Conservation (phyloP, 2,113 vertebrate genomes). For the Ameiurus melas region DNA sequence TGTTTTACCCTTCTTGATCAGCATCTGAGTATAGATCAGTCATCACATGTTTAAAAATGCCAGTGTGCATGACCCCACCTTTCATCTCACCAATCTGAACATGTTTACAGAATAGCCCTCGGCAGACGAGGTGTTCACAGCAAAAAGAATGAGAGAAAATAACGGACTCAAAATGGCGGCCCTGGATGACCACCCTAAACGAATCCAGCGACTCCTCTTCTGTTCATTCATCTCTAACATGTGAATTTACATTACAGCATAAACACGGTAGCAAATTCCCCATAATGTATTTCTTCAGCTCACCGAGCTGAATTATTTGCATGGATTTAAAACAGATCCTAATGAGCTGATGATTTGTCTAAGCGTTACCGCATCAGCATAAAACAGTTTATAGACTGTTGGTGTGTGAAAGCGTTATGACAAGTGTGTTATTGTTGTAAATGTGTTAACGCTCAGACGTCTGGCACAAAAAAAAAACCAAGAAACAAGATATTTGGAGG, state of each 20-base stretch:
- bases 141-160: background rate
- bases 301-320: background rate
- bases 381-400: background rate
- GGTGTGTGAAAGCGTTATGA: background rate
- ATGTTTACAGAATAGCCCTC: background rate
- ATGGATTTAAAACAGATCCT: background rate
- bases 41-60: conserved; percentile 21
- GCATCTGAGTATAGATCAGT: conserved; percentile 1
- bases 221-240: background rate
- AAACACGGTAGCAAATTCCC: conserved; percentile 1
- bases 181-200: background rate
- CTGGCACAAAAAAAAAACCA: background rate
- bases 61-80: background rate
- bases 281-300: background rate
- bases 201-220: background rate
- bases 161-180: background rate
- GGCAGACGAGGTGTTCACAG: background rate
- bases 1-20: background rate
- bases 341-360: background rate
- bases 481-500: conserved; percentile 21
- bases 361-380: background rate
- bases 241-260: background rate
- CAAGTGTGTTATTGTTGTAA: conserved; percentile 13
- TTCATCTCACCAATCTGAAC: background rate
- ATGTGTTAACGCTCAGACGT: conserved; percentile 4